Conservation (phyloP, 2,797 vertebrate species). For the Sandelia bainsii region DNA sequence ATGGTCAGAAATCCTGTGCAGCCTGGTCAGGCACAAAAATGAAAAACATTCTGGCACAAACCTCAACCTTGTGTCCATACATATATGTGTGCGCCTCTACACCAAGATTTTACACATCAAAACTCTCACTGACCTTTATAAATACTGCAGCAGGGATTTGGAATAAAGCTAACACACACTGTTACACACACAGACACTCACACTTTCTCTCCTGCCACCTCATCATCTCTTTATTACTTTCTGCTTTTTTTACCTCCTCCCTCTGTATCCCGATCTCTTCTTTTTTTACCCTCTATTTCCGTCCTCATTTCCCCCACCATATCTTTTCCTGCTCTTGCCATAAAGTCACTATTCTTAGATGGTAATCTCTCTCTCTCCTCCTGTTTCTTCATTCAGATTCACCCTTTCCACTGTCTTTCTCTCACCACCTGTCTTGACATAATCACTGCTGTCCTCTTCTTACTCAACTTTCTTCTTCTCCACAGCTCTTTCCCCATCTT, state of each 20-base stretch:
- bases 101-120: constrained; percentile 50
- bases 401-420: constrained; percentile 15
- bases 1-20: constrained; percentile 10
- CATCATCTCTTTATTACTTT: constrained; percentile 68
- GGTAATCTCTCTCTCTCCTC: constrained; percentile 51
- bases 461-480: constrained; percentile 12
- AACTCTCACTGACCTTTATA: constrained; percentile 77
- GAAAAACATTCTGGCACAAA: not conserved
- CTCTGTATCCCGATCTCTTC: constrained; percentile 19
- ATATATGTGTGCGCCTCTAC: constrained; percentile 16
- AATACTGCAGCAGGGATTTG: constrained; percentile 70
- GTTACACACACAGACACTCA: constrained; percentile 19
- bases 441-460: constrained; percentile 20
- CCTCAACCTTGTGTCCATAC: constrained; percentile 13
- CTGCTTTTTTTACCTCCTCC: constrained; percentile 39
- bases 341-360: constrained; percentile 70
- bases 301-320: constrained; percentile 66
- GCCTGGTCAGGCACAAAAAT: constrained; percentile 20
- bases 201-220: constrained; percentile 35
- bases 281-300: constrained; percentile 69
- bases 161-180: constrained; percentile 47
- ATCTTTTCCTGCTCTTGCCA: constrained; percentile 52
- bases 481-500: constrained; percentile 4
- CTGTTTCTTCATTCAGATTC: constrained; percentile 8
- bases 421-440: constrained; percentile 20